Base-by-base conservation (phyloP, 2,888 invertebrate genomes). In the Melieria omissa region DNA sequence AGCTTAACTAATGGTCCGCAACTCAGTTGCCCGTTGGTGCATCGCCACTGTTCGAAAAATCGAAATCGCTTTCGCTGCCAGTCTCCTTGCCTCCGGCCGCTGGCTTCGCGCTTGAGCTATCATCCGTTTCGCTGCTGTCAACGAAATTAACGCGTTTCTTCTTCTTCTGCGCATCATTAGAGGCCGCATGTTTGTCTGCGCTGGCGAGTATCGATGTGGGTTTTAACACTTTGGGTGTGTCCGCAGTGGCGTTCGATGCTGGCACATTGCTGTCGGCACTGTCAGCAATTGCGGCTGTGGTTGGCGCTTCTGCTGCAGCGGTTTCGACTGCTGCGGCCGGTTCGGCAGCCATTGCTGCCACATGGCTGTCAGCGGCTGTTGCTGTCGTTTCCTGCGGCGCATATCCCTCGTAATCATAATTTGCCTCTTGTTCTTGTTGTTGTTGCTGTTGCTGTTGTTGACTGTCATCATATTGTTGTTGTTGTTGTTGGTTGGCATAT, bases 131-230 rank as follows among this genome's bases (percentile, higher is more conserved):
- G 77, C 86, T 87, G 81, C 85, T 83, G 75, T 86, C 86, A 75
- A 86, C 83, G 76, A 86, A 86, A 80, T 85, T 86, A 75, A 86
- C 86, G 78, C 84, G 84, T 78, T 86, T 86, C 80, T 86, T 86
- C 78, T 86, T 86, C 77, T 86, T 86, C 45, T 80, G 81, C 74
- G 83, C 82, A 72, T 86, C 86, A 78, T 81, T 84, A 76, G 84
- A 73, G 73, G 81, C 72, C 74, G 78, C 76, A 75, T 80, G 66
- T 78, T 81, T 84, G 75, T 83, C 83, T 8, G 73, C 61, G 42
- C 75, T 70, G 73, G 79, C 76, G 78, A 84, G 80, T 74, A 84
- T 85, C 75, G 85, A 85, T 70, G 84, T 83, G 73, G 84, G 84
- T 70, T 76, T 77, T 10, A 63, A 41, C 1, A 44, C 58, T 44